Conservation (phyloP, 2,888 invertebrate species). For the Agrochola lychnidis region DNA sequence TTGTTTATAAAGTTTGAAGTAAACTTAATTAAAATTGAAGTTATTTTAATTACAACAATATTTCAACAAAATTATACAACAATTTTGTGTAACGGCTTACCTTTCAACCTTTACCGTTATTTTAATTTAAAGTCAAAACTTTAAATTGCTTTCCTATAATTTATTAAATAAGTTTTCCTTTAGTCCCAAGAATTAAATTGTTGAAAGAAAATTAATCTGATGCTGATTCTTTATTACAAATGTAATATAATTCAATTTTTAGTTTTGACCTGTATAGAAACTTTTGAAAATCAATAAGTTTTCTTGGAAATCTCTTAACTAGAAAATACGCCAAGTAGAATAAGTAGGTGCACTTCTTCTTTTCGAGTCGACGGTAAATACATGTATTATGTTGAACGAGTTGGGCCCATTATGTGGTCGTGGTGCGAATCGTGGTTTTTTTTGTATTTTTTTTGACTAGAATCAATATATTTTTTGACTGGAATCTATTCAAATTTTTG, state of each 20-base stretch:
- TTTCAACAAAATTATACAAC: slow-evolving; percentile 32
- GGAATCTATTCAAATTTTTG: no score
- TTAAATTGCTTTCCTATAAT: slow-evolving; percentile 51
- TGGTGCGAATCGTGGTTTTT: no score
- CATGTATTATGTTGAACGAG: no score
- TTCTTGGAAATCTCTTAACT: background rate
- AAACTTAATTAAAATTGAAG: slow-evolving; percentile 42
- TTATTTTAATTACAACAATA: slow-evolving; percentile 40
- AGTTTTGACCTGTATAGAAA: background rate
- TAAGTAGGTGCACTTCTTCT: no score
- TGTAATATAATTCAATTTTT: background rate
- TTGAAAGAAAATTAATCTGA: slow-evolving; percentile 21
- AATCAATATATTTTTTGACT: no score
- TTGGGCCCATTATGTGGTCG: no score
- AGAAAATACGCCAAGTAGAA: background rate
- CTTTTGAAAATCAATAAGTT: background rate
- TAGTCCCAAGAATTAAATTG: slow-evolving; percentile 6
- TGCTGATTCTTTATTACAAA: background rate
- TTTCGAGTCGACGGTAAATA: no score
- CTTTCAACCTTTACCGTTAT: slow-evolving; percentile 33
- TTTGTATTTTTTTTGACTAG: no score
- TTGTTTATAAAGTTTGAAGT: slow-evolving; percentile 21
- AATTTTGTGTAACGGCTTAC: slow-evolving; percentile 32
- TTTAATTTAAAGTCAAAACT: slow-evolving; percentile 51
- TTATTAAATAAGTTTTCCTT: slow-evolving; percentile 32